Conservation (phyloP, 1,140 invertebrate genomes). For the Choristoneura fumiferana region DNA sequence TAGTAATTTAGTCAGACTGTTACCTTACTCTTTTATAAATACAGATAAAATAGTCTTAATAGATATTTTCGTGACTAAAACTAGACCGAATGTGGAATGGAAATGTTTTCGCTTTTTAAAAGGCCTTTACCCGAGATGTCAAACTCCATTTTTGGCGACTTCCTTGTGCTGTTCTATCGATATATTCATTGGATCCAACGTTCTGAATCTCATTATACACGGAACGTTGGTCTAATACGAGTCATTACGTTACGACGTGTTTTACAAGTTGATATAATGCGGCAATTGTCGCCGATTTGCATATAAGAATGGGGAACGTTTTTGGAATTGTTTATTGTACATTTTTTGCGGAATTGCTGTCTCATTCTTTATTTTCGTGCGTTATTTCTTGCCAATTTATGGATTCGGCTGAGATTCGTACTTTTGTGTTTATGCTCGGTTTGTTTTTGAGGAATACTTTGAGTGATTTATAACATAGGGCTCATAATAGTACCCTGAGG, state of each 20-base stretch:
- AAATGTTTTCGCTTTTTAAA: too few species aligned
- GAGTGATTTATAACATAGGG: not conserved
- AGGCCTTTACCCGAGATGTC: too few species aligned
- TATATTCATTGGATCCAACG: constrained; percentile 1
- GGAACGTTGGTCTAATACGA: not conserved
- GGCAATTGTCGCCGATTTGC: constrained; percentile 15
- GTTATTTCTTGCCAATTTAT: not conserved
- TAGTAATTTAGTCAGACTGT: too few species aligned
- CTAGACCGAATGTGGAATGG: too few species aligned
- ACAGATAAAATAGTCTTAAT: too few species aligned
- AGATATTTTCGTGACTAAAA: too few species aligned
- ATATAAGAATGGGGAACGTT: constrained; percentile 8
- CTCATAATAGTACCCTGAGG: not conserved
- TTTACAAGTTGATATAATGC: constrained; percentile 18
- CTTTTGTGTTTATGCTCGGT: too few species aligned
- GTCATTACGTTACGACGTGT: constrained; percentile 16
- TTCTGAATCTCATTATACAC: constrained; percentile 10
- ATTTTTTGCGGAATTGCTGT: not conserved
- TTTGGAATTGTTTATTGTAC: not conserved
- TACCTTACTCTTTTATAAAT: too few species aligned
- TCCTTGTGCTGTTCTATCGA: not conserved
- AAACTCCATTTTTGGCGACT: too few species aligned
- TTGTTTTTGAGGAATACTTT: too few species aligned
- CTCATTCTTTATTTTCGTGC: not conserved
- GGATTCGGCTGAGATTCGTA: too few species aligned